phyloP scores from a whole-genome alignment of 2,888 invertebrate species.

The Quadroppia sp. region DNA sequence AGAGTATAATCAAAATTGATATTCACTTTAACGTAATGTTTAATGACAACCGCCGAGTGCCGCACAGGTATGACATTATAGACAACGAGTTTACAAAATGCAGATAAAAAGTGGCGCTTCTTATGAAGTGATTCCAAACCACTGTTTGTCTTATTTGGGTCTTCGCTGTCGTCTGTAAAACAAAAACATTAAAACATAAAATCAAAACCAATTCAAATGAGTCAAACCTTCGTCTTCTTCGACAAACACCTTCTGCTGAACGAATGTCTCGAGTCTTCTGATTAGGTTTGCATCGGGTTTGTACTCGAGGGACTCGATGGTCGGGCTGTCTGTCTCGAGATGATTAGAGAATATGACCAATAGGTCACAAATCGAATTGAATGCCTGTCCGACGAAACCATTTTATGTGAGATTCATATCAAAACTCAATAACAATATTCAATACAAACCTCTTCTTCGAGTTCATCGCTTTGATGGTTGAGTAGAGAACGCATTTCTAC shows the following conservation, averaged over 20 bases:
- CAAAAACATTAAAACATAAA: slow-evolving; percentile 41
- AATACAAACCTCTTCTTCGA: slow-evolving; percentile 66
- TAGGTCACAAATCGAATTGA: slow-evolving; percentile 90
- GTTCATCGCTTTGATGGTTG: slow-evolving; percentile 63
- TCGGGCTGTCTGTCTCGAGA: slow-evolving; percentile 56
- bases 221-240: slow-evolving; percentile 76
- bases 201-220: background rate
- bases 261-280: slow-evolving; percentile 78
- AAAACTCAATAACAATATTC: slow-evolving; percentile 30
- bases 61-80: slow-evolving; percentile 93
- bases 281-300: slow-evolving; percentile 75
- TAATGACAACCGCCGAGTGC: slow-evolving; percentile 88
- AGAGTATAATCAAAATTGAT: background rate
- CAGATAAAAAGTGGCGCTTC: slow-evolving; percentile 88
- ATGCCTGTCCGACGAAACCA: slow-evolving; percentile 62
- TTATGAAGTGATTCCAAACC: slow-evolving; percentile 73
- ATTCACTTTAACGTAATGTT: slow-evolving; percentile 87
- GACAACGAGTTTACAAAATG: slow-evolving; percentile 94
- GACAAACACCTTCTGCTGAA: slow-evolving; percentile 87
- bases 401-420: slow-evolving; percentile 38
- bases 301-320: slow-evolving; percentile 63
- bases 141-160: slow-evolving; percentile 40
- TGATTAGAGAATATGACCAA: slow-evolving; percentile 88
- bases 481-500: slow-evolving; percentile 67
- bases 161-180: slow-evolving; percentile 62